Conservation (phyloP, 35 echinoderm and acorn worm genomes). For the Patiria miniata region DNA sequence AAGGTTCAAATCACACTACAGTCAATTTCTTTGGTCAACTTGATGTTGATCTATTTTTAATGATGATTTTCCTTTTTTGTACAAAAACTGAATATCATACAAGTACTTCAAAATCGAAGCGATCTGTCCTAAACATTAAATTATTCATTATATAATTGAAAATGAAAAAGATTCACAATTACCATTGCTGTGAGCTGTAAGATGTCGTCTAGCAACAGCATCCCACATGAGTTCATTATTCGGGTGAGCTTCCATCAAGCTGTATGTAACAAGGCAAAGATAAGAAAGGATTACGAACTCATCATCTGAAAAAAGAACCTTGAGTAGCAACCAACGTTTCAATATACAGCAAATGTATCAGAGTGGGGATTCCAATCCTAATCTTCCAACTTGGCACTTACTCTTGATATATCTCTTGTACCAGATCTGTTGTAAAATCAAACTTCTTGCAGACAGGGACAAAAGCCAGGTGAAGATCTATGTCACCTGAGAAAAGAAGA, state of each 20-base stretch:
- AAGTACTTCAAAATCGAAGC: no score
- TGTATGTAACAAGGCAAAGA: constrained; percentile 35
- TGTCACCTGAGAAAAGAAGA: constrained; percentile 55
- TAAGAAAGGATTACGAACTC: constrained; percentile 24
- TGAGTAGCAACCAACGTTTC: no score
- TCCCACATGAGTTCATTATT: constrained; percentile 83
- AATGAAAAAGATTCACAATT: neutral
- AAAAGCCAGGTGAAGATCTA: constrained; percentile 73
- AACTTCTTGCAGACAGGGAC: constrained; percentile 67
- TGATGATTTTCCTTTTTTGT: no score
- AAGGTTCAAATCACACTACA: neutral
- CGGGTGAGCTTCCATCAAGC: constrained; percentile 66
- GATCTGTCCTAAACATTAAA: no score
- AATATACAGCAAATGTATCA: neutral
- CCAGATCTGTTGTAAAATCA: constrained; percentile 69
- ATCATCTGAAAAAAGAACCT: no score
- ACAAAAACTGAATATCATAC: no score
- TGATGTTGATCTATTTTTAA: neutral
- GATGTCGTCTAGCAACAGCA: constrained; percentile 82
- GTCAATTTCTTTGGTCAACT: no score
- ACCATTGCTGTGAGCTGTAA: constrained; percentile 28
- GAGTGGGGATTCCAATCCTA: neutral
- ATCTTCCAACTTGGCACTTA: constrained; percentile 41
- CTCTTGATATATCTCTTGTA: constrained; percentile 80
- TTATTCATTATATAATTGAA: no score